These are phyloP conservation scores for Brachycybe producta DNA, from an alignment of 2,888 invertebrate genomes.

Conservation along the genomic window DNA sequence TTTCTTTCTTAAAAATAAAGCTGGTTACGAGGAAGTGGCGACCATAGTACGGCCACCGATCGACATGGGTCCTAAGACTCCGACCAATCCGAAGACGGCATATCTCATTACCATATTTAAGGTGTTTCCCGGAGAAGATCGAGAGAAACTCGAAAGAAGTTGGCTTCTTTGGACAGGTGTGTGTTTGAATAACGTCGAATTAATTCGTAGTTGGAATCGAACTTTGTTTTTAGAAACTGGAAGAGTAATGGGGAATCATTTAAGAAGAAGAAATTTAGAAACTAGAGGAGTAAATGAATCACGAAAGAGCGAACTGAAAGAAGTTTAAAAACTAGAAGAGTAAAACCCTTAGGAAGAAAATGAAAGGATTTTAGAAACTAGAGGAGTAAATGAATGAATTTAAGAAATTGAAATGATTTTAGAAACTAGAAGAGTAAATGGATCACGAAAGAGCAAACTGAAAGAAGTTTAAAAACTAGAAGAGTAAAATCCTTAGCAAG, in stretches of 20 bases:
- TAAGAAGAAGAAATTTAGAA: background rate
- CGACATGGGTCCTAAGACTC: constrained; percentile 52
- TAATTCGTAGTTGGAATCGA: no score
- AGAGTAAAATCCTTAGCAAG: no score
- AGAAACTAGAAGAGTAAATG: no score
- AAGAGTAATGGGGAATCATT: background rate
- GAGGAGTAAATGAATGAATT: no score
- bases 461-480: no score
- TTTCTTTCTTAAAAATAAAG: constrained; percentile 12
- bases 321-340: no score
- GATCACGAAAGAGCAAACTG: no score
- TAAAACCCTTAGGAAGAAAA: no score
- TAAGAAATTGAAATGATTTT: no score
- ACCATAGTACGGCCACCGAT: constrained; percentile 79
- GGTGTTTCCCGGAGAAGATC: constrained; percentile 87
- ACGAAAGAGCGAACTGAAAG: no score
- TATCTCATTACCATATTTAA: constrained; percentile 87
- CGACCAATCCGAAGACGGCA: constrained; percentile 52
- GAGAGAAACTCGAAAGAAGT: constrained; percentile 80
- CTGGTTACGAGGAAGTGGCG: constrained; percentile 49
- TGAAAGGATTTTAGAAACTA: no score
- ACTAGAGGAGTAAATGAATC: background rate
- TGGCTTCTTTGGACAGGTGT: constrained; percentile 83
- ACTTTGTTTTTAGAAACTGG: no score
- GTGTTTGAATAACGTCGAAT: constrained; percentile 14